Evolutionary conservation across 2,797 vertebrate genomes (phyloP), one percentile per base, ranked within the genome.

Genomic region (Moxostoma hubbsi): DNA sequence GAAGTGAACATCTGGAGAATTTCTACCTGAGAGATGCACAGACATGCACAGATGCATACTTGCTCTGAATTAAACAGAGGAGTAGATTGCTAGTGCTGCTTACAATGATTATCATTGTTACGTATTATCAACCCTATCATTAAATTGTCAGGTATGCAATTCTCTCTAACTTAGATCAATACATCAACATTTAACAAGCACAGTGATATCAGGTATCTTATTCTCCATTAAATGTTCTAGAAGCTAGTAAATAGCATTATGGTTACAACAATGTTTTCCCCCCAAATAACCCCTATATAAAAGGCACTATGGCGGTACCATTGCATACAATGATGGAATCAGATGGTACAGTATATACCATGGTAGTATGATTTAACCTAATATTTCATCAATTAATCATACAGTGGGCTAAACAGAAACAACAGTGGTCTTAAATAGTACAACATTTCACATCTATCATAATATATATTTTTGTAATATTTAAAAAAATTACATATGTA

Each of bases 1-100:
- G 71, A 67, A 72, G 74, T 83, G 75, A 80, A 81, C 73, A 85
- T 83, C 82, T 81, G 82, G 75, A 77, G 64, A 64, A 74, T 58
- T 49, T 69, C 73, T 81, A 85, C 84, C 81, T 85, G 81, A 81
- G 71, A 81, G 74, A 84, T 63, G 77, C 77, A 75, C 57, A 46
- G 15, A 79, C 73, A 70, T 5, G 69, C 54, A 69, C 67, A 69
- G 11, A 73, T 16, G 45, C 54, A 76, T 15, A 59, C 57, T 58
- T 13, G 12, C n/a, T 9, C 9, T 75, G 51, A 76, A 69, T 61
- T 76, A 81, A 72, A 79, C 61, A 79, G 55, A 63, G 24, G 69
- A 50, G 68, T 55, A 57, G 51, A 79, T 65, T 66, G 62, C 68
- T 4, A 62, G 64, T 58, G 24, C 11, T 46, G 75, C 57, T 69